phyloP scores from a whole-genome alignment of 2,797 vertebrate species.

The Chaetophractus vellerosus region DNA sequence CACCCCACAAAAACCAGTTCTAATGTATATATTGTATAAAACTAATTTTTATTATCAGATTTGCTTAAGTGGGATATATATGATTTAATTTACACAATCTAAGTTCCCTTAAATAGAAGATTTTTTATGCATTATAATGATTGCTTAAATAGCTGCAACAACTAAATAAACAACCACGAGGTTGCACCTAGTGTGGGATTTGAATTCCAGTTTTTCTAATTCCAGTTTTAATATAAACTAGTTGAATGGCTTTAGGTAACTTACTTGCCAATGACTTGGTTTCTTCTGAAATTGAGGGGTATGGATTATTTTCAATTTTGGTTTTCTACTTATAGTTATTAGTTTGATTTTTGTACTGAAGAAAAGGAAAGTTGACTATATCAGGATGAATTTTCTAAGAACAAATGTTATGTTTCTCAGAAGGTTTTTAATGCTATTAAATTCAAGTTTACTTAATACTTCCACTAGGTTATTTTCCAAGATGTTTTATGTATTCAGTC shows the following conservation, averaged over 20 bases:
- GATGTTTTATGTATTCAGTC: constrained; percentile 68
- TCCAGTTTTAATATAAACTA: constrained; percentile 30
- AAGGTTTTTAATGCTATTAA: constrained; percentile 47
- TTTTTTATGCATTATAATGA: constrained; percentile 22
- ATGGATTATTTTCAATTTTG: constrained; percentile 45
- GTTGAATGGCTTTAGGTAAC: constrained; percentile 4
- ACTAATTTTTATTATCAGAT: constrained; percentile 47
- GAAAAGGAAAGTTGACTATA: constrained; percentile 55
- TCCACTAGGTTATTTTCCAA: constrained; percentile 73
- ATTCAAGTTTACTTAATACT: constrained; percentile 70
- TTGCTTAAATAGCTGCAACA: neutral
- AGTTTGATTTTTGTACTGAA: constrained; percentile 69
- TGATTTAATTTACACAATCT: constrained; percentile 51
- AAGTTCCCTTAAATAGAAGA: neutral
- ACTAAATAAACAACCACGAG: neutral
- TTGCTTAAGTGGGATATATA: constrained; percentile 29
- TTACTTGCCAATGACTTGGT: neutral
- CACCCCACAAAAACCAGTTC: neutral
- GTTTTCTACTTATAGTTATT: neutral
- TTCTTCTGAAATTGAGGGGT: constrained; percentile 47
- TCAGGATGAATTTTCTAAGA: constrained; percentile 65
- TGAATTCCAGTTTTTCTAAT: neutral
- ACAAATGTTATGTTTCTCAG: constrained; percentile 55
- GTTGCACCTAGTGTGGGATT: neutral
- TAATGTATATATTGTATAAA: constrained; percentile 9